Percentiles rank a stretch among this genome's conserved stretches.
phyloP scores from a whole-genome alignment of 23 tunicate genomes.

The Halocynthia aurantium region DNA sequence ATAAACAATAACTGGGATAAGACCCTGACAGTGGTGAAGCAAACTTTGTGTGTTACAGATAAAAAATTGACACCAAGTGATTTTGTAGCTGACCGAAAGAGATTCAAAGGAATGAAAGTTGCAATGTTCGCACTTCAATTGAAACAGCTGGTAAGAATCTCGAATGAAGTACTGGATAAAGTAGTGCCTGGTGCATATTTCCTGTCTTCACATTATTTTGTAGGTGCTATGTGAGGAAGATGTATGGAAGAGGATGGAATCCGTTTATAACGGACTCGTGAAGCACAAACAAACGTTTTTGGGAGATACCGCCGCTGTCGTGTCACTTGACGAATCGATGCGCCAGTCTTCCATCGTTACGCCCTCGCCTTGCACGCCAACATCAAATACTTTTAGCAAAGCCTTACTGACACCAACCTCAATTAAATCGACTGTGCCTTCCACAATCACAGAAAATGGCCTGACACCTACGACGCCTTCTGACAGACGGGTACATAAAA shows the following conservation, averaged over 20 bases:
- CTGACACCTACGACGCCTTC: conserved; percentile 43
- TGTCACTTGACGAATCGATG: neutral
- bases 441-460: conserved; percentile 11
- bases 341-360: neutral
- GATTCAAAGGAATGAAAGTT: conserved; percentile 68
- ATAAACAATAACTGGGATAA: no score
- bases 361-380: conserved; percentile 17
- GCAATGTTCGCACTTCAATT: conserved; percentile 49
- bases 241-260: conserved; percentile 8
- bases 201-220: neutral
- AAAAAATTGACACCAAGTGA: conserved; percentile 43
- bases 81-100: conserved; percentile 22
- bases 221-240: conserved; percentile 18
- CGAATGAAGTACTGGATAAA: neutral
- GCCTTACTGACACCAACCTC: conserved; percentile 17
- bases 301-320: neutral
- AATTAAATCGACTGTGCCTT: neutral
- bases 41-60: conserved; percentile 24
- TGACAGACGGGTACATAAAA: conserved; percentile 27
- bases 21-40: no score
- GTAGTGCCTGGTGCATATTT: neutral
- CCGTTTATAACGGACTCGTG: conserved; percentile 17
- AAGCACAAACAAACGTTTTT: conserved; percentile 10
- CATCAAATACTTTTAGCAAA: conserved; percentile 39
- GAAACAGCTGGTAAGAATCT: conserved; percentile 49